Base-by-base conservation (phyloP, 2,888 invertebrate species). In the Calameuta filiformis region DNA sequence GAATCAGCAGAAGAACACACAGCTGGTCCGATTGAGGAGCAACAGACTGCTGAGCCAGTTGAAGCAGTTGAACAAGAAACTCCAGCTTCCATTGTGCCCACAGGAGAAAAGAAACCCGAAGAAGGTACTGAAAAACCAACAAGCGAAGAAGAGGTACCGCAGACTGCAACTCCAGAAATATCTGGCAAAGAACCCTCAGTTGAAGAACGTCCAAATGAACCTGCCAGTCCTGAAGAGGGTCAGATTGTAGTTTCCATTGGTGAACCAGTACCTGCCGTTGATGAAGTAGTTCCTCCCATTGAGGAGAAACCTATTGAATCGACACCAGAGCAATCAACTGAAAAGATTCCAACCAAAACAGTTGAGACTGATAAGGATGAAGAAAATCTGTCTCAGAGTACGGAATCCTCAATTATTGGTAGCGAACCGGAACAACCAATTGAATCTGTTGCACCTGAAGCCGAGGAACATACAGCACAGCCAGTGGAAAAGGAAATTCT, bases 31-130 rank as follows among this genome's bases (percentile, higher is more conserved):
- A 71, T 73, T 69, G 31, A 73, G 69, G 80, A 80, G 56, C 76
- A 81, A 75, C 75, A 76, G 74, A 79, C 81, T 76, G 77, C 35
- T 76, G 40, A 79, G 77, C 79, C 85, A 34, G 75, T 37, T 68
- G 79, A 80, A 12, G 75, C 69, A 35, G 78, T 80, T 69, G 78
- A 40, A 15, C 40, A 40, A 40, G 40, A 78, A 40, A 78, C 73
- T 40, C 75, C 76, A 40, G 40, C 40, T 15, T 40, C 40, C 15
- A 40, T 40, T 40, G 15, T 40, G 40, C 40, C 15, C 15, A 6
- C 15, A 40, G 40, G 15, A 40, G 40, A 40, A 40, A 40, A 40
- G 40, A 15, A 1, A 40, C 40, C 40, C 6, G 40, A 40, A 40
- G 40, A 40, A 40, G 40, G 6, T 15, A 15, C 40, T 11, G 78